Evolutionary conservation across 1,140 invertebrate genomes (phyloP).

Genomic region (Marisa cornuarietis): DNA sequence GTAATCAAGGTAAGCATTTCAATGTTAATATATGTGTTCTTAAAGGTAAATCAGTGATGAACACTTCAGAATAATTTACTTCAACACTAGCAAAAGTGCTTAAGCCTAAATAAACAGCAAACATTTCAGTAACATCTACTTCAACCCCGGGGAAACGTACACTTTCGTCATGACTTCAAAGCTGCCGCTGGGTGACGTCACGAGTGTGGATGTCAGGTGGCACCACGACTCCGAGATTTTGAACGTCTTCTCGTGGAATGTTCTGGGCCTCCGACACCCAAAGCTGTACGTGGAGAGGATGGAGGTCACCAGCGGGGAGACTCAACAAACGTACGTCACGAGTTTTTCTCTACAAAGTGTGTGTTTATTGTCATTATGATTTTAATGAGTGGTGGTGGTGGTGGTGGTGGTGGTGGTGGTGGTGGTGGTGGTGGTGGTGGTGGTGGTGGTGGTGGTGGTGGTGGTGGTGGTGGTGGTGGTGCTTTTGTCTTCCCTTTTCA

Average conservation of each 20-base stretch:
- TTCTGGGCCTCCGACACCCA: slow-evolving; percentile 34
- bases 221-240: slow-evolving; percentile 20
- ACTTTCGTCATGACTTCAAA: slow-evolving; percentile 31
- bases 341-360: background rate
- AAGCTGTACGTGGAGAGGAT: slow-evolving; percentile 26
- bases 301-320: slow-evolving; percentile 24
- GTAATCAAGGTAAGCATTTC: too few relatives aligned
- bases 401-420: too few relatives aligned
- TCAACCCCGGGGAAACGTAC: slow-evolving; percentile 33
- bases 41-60: too few relatives aligned
- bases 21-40: too few relatives aligned
- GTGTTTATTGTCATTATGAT: too few relatives aligned
- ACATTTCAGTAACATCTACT: slow-evolving; percentile 27
- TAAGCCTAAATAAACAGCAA: background rate
- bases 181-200: slow-evolving; percentile 30
- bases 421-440: too few relatives aligned
- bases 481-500: too few relatives aligned
- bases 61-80: background rate
- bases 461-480: too few relatives aligned
- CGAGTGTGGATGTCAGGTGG: slow-evolving; percentile 32
- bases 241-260: slow-evolving; percentile 41
- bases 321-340: slow-evolving; percentile 24
- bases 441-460: too few relatives aligned
- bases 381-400: too few relatives aligned
- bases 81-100: background rate